phyloP scores from a whole-genome alignment of 30 jellyfish, hydroid and myxozoan genomes.

The Aurelia sp. region DNA sequence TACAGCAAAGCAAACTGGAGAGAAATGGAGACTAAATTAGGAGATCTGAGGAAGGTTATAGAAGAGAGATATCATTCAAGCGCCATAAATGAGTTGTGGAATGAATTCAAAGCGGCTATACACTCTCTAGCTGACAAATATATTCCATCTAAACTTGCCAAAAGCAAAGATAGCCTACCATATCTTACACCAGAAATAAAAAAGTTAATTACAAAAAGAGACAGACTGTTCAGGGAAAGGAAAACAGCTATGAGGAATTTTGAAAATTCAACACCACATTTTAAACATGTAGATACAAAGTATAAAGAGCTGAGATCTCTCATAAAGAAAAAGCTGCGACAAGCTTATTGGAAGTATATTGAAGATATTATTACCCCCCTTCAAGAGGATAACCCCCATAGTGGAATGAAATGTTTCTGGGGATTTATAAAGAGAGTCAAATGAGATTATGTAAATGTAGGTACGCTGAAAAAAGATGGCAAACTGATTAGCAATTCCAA shows the following conservation, averaged over 20 bases:
- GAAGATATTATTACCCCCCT: constrained; percentile 12
- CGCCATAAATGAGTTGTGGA: constrained; percentile 3
- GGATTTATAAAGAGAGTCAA: too few relatives aligned
- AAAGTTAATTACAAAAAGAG: background rate
- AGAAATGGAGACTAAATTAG: background rate
- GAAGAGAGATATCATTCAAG: background rate
- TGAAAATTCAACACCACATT: too few relatives aligned
- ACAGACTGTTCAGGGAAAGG: too few relatives aligned
- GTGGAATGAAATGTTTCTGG: background rate
- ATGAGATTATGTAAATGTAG: too few relatives aligned
- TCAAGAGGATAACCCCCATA: constrained; percentile 6
- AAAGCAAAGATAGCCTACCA: background rate
- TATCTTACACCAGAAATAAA: constrained; percentile 5
- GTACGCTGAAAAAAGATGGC: too few relatives aligned
- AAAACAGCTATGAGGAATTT: too few relatives aligned
- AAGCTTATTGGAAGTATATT: background rate
- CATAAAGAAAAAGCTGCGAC: background rate
- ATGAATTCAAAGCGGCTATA: background rate
- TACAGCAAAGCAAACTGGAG: constrained; percentile 28
- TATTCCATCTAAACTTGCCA: background rate
- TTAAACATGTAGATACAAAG: too few relatives aligned
- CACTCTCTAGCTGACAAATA: background rate
- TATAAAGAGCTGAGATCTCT: too few relatives aligned
- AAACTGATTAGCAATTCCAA: too few relatives aligned
- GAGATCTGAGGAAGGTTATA: background rate